These are phyloP conservation scores for Globodera rostochiensis DNA, from an alignment of 1,140 invertebrate genomes.

Conservation along the genomic window DNA sequence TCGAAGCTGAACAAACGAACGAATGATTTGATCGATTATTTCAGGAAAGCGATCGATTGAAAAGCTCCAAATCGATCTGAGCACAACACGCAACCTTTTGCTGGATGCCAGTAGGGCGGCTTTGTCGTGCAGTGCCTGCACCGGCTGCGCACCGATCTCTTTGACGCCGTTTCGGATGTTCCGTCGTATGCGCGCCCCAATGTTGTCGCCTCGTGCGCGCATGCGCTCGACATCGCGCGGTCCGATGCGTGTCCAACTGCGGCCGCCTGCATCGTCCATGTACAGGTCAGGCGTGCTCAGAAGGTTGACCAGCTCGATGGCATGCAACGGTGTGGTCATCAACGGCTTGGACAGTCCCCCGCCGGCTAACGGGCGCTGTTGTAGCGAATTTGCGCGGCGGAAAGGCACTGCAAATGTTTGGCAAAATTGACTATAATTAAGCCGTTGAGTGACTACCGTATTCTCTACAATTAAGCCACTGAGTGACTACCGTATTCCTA, in stretches of 20 bases:
- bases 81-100: not conserved
- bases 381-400: not conserved
- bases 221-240: not conserved
- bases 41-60: not conserved
- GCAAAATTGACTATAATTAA: too few species aligned
- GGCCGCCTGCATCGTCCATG: not conserved
- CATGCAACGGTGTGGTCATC: not conserved
- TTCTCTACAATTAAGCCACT: too few species aligned
- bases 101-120: not conserved
- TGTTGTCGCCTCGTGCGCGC: not conserved
- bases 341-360: not conserved
- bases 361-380: too few species aligned
- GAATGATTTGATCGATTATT: not conserved
- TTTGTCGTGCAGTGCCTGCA: not conserved
- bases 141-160: not conserved
- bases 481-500: too few species aligned
- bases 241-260: not conserved
- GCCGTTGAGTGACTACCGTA: too few species aligned
- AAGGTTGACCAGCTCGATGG: not conserved
- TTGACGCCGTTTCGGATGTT: not conserved
- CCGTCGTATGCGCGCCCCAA: not conserved
- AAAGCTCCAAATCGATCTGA: too few species aligned
- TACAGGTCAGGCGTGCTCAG: not conserved
- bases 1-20: not conserved
- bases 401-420: not conserved